Base-by-base conservation (phyloP, 2,797 vertebrate genomes). In the Danio tinwini region DNA sequence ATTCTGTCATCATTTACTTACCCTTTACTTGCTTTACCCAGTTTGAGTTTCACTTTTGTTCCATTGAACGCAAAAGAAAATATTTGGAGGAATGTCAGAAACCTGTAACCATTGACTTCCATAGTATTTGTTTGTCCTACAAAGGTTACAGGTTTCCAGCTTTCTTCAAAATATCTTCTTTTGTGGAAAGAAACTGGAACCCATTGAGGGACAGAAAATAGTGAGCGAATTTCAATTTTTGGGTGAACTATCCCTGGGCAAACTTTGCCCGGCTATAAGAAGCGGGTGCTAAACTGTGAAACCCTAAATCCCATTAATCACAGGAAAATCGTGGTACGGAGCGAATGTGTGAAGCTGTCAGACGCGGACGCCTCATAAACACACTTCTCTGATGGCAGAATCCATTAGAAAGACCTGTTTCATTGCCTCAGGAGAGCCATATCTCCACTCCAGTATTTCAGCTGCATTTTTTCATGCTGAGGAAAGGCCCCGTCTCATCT, bases 401-500 rank as follows among this genome's bases (percentile, higher is more conserved):
- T 90, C 88, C 86, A 88, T 89, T 90, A 88, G 87, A 88, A 90
- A 79, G 73, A 86, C 88, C 85, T 86, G 86, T 84, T 90, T 90
- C 81, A 88, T 90, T 65, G 89, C 85, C 89, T 87, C 89, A 69
- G 17, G 89, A 89, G 93, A 87, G 81, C 82, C 86, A 82, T 93
- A 92, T 92, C 90, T 92, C 82, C 82, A 86, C 87, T 88, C 87
- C 85, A 89, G 91, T 92, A 91, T 91, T 88, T 87, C 88, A 86
- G 87, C 90, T 88, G 88, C 88, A 91, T 91, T 88, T 90, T 86
- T 87, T 86, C 89, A 85, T 84, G 85, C 86, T 85, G 78, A 92
- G 92, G 87, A 86, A 88, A 90, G 88, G 90, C 86, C 88, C 86
- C 85, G 87, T 89, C 88, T 90, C 91, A 84, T 83, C 90, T 91